Evolutionary conservation across 2,888 invertebrate species (phyloP).

Genomic region (Sesamia inferens): DNA sequence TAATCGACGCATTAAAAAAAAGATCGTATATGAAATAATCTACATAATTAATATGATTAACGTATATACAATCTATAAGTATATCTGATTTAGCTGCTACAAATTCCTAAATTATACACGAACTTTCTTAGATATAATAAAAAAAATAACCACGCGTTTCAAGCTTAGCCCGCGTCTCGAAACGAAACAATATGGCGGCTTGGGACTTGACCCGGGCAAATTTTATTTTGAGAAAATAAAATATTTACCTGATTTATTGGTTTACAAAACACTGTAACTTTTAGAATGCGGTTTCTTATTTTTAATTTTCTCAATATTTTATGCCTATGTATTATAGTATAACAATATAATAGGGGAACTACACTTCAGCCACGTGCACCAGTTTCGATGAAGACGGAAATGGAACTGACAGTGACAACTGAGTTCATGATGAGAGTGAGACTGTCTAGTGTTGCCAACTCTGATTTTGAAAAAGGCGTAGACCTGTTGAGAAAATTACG

Average conservation of each 20-base stretch:
- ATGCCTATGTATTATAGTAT: conserved; percentile 4
- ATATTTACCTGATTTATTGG: conserved; percentile 47
- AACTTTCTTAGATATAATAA: neutral
- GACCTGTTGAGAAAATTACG: too few relatives aligned
- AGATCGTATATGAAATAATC: neutral
- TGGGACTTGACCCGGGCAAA: conserved; percentile 52
- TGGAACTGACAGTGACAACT: too few relatives aligned
- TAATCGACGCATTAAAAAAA: conserved; percentile 26
- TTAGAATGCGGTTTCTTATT: neutral
- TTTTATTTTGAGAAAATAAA: neutral
- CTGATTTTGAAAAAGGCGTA: too few relatives aligned
- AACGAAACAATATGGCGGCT: conserved; percentile 66
- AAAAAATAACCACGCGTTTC: conserved; percentile 38
- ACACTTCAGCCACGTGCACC: too few relatives aligned
- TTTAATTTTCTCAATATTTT: neutral
- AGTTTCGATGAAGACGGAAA: too few relatives aligned
- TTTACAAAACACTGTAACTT: conserved; percentile 13
- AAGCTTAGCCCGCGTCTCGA: conserved; percentile 51
- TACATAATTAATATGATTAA: neutral
- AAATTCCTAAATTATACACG: neutral
- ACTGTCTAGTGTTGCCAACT: too few relatives aligned
- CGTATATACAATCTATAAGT: neutral
- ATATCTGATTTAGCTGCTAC: neutral
- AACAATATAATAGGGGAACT: too few relatives aligned
- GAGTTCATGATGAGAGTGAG: too few relatives aligned